phyloP scores from a whole-genome alignment of 2,113 vertebrate species.

The Ptilorrhoa leucosticta region DNA sequence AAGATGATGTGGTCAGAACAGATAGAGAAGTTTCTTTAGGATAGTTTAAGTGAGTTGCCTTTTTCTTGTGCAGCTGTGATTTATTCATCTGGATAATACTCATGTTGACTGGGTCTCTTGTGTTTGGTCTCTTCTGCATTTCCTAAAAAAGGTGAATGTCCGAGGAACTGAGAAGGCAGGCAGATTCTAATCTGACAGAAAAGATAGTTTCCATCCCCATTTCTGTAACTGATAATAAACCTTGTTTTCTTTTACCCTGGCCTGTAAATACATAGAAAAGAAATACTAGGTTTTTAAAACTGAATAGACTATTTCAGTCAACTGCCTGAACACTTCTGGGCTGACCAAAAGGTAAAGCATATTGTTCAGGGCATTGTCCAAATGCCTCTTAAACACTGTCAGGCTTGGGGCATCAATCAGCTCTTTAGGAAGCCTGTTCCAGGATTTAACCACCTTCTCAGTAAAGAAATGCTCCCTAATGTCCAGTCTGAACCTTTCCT shows the following conservation, averaged over 20 bases:
- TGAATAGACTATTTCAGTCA: neutral
- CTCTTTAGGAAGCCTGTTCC: neutral
- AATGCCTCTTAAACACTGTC: neutral
- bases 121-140: neutral
- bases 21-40: neutral
- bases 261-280: neutral
- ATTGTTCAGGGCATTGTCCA: neutral
- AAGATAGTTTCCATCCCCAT: neutral
- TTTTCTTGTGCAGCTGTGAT: neutral
- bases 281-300: neutral
- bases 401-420: neutral
- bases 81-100: neutral
- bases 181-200: neutral
- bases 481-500: neutral
- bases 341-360: neutral
- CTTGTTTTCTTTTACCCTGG: neutral
- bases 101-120: neutral
- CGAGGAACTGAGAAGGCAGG: neutral
- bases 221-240: neutral
- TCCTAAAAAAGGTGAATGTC: neutral
- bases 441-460: neutral
- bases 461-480: neutral
- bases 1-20: neutral
- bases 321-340: neutral
- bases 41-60: neutral